Conservation (phyloP, 2,113 vertebrate species). For the Telmatochromis sp. region DNA sequence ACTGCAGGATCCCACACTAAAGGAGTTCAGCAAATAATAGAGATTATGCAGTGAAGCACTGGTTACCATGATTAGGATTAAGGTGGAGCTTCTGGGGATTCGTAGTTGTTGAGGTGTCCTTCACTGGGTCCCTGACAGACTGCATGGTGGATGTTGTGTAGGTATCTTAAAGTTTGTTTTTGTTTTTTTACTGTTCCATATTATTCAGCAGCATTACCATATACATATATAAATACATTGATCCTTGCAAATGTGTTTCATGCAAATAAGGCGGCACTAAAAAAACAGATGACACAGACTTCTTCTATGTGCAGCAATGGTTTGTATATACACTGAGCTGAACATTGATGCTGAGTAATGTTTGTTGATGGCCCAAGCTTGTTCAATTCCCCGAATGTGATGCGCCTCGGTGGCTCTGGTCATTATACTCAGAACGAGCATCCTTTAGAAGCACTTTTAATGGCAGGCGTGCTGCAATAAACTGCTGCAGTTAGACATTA, state of each 20-base stretch:
- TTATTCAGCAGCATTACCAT: neutral
- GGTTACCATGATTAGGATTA: neutral
- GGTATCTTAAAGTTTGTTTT: neutral
- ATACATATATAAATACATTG: neutral
- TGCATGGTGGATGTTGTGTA: neutral
- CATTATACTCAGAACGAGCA: conserved; percentile 7
- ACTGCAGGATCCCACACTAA: neutral
- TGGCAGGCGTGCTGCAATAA: neutral
- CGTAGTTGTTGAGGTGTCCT: neutral
- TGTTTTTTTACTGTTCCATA: neutral
- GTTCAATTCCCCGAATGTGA: conserved; percentile 44
- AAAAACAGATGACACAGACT: neutral
- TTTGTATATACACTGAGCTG: conserved; percentile 35
- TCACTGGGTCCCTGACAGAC: neutral
- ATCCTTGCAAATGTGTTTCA: neutral
- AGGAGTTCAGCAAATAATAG: conserved; percentile 20
- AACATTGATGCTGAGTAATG: conserved; percentile 47
- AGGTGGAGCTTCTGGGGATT: neutral
- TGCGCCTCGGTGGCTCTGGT: conserved; percentile 11
- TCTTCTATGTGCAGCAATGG: neutral
- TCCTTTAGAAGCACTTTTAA: conserved; percentile 34
- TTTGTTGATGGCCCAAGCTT: conserved; percentile 38
- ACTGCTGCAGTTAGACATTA: neutral
- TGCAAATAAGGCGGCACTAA: conserved; percentile 16
- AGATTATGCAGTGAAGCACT: conserved; percentile 1